Evolutionary conservation across 2,113 vertebrate species (phyloP).

Genomic region (Megaceryle torquata): DNA sequence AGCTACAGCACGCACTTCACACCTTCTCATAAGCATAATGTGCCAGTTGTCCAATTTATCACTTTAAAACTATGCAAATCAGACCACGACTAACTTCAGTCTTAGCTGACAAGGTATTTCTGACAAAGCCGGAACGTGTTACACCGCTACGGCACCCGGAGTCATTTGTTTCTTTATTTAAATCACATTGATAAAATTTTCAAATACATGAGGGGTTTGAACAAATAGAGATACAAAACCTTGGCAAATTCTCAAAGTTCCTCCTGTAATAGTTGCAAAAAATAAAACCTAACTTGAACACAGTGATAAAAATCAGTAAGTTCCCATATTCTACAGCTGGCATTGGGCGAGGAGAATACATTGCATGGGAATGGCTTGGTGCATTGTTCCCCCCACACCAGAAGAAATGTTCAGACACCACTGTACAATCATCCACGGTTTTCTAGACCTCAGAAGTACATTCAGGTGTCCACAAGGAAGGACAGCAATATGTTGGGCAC

Average conservation of each 20-base stretch:
- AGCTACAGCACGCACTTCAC: neutral
- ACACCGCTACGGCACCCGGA: neutral
- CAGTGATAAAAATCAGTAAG: neutral
- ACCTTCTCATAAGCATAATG: neutral
- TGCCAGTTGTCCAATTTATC: neutral
- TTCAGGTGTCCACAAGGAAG: neutral
- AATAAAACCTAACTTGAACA: neutral
- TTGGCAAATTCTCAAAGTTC: neutral
- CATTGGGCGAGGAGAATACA: neutral
- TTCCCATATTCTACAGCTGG: neutral
- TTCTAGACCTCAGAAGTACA: neutral
- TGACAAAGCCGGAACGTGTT: neutral
- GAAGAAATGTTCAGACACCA: neutral
- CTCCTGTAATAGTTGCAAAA: neutral
- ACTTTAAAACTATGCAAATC: conserved; percentile 2
- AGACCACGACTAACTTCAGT: neutral
- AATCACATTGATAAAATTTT: neutral
- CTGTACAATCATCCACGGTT: neutral
- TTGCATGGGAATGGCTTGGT: neutral
- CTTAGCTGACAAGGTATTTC: neutral
- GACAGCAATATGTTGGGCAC: neutral
- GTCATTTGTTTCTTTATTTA: neutral
- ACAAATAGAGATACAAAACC: neutral
- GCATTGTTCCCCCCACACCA: rapidly evolving
- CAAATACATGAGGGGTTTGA: neutral